phyloP scores from a whole-genome alignment of 2,888 invertebrate species.

The Ochropleura leucogaster region DNA sequence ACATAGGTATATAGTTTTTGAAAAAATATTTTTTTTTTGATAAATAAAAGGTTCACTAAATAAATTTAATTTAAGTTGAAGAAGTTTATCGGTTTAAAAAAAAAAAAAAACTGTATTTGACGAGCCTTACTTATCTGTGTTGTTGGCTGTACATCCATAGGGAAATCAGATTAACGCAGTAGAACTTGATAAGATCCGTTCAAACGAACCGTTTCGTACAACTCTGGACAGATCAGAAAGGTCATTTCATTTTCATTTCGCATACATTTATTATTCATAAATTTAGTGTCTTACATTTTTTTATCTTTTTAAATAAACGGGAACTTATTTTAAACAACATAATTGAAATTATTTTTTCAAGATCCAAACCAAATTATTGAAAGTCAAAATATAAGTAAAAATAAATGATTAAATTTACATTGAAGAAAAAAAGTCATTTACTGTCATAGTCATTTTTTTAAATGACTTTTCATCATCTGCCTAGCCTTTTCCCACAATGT shows the following conservation, averaged over 20 bases:
- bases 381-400: neutral
- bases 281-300: neutral
- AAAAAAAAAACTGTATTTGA: no score
- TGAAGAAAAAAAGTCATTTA: neutral
- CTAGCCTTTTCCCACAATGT: no score
- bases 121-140: no score
- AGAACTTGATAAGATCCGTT: slow-evolving; percentile 21
- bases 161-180: slow-evolving; percentile 25
- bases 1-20: no score
- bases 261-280: neutral
- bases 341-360: neutral
- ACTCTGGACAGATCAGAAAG: neutral
- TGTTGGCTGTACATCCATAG: slow-evolving; percentile 7
- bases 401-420: neutral
- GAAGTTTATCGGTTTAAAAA: no score
- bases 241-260: neutral
- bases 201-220: neutral
- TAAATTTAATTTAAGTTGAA: no score
- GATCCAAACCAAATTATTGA: neutral
- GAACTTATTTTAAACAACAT: neutral
- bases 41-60: no score
- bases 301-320: no score
- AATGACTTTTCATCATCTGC: no score
- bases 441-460: no score
- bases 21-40: no score